Percentiles rank a stretch among this genome's conserved stretches.
Conservation (phyloP, 2,113 vertebrate species). For the Cricetomys ansorgei region DNA sequence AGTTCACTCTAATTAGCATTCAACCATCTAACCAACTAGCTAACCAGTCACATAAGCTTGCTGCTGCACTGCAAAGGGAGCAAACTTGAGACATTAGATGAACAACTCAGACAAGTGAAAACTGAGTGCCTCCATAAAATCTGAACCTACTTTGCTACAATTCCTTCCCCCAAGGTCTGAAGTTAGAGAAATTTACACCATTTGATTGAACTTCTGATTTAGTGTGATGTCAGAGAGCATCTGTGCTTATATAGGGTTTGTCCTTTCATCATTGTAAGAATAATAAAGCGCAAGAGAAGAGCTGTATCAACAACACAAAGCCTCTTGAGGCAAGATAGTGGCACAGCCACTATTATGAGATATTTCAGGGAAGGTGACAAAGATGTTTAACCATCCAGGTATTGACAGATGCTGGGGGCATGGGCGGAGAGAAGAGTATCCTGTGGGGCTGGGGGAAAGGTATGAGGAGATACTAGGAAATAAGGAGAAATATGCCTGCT, state of each 20-base stretch:
- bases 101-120: background rate
- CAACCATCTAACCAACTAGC: background rate
- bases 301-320: rapidly evolving
- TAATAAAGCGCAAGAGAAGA: background rate
- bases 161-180: background rate
- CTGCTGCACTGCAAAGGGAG: background rate
- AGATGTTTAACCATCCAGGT: background rate
- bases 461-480: background rate
- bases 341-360: rapidly evolving
- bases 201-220: background rate
- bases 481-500: background rate
- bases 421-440: background rate
- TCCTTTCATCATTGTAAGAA: background rate
- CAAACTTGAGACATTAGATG: rapidly evolving
- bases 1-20: rapidly evolving
- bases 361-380: background rate
- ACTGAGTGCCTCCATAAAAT: background rate
- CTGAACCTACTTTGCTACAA: background rate
- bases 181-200: background rate
- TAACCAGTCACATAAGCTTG: background rate
- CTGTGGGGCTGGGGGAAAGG: background rate
- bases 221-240: background rate
- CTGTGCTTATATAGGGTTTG: too few relatives aligned
- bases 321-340: background rate
- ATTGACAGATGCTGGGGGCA: background rate